Evolutionary conservation across 2,888 invertebrate genomes (phyloP).

Genomic region (Escarpia spicata): DNA sequence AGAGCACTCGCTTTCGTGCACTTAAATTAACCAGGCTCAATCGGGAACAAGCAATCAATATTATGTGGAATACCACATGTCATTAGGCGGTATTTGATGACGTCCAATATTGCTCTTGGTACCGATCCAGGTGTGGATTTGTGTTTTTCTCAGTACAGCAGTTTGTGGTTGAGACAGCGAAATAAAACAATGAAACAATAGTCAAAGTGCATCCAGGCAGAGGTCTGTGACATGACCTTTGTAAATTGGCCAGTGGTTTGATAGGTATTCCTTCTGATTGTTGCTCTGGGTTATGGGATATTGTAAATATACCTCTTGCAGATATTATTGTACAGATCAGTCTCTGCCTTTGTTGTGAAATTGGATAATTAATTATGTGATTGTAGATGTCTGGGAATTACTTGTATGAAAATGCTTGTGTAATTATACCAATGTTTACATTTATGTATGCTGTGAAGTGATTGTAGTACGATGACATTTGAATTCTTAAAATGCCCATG

Average conservation of each 20-base stretch:
- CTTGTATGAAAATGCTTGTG: no score
- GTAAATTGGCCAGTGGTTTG: background rate
- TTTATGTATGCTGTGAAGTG: no score
- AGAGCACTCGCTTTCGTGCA: background rate
- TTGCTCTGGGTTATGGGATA: background rate
- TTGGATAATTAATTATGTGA: no score
- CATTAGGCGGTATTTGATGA: background rate
- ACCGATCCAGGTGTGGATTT: background rate
- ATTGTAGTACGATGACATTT: no score
- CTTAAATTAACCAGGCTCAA: slow-evolving; percentile 10
- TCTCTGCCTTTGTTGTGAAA: no score
- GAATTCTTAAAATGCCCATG: no score
- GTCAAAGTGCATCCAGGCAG: background rate
- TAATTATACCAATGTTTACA: no score
- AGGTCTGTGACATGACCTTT: background rate
- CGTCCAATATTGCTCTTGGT: background rate
- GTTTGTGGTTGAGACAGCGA: background rate
- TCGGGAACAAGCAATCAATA: background rate
- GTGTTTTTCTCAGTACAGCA: background rate
- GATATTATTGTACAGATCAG: no score
- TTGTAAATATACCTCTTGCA: background rate
- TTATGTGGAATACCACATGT: background rate
- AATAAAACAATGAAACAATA: background rate
- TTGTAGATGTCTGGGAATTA: no score
- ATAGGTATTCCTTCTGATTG: background rate